A percentile compares a stretch with the other conserved stretches of the same genome.
These are phyloP conservation scores for Elaphurus davidianus DNA, from an alignment of 2,113 vertebrate species.

Conservation along the genomic window DNA sequence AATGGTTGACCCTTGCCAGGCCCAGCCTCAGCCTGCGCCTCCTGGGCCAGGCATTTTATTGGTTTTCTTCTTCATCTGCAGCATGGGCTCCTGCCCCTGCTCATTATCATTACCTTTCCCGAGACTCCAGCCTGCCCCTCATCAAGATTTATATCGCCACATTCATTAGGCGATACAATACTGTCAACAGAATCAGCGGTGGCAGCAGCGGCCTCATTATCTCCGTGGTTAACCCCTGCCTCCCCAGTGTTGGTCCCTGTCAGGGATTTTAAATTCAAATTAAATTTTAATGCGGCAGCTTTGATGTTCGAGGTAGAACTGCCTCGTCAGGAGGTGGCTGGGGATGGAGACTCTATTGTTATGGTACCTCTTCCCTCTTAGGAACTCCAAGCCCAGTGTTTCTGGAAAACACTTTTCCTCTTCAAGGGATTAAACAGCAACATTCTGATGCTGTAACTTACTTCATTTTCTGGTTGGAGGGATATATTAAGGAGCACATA, in stretches of 20 bases:
- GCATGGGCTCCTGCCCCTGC: not conserved
- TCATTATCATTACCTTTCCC: conserved; percentile 52
- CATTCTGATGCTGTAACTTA: not conserved
- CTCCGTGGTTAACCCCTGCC: conserved; percentile 71
- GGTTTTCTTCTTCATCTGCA: conserved; percentile 22
- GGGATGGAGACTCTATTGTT: conserved; percentile 21
- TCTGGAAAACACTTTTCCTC: conserved; percentile 6
- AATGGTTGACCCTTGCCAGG: rapidly evolving
- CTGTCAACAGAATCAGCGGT: conserved; percentile 71
- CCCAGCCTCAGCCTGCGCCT: not conserved
- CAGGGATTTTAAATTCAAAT: conserved; percentile 75
- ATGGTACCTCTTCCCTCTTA: not conserved
- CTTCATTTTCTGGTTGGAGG: conserved; percentile 29
- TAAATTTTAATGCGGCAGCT: conserved; percentile 70
- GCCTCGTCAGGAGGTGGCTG: conserved; percentile 52
- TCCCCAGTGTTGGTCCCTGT: conserved; percentile 57
- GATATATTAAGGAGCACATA: not conserved
- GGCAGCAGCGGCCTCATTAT: conserved; percentile 70
- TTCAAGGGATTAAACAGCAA: not conserved
- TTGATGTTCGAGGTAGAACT: conserved; percentile 68
- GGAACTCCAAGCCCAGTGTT: not conserved
- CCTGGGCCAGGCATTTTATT: not conserved
- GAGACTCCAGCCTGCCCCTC: conserved; percentile 57
- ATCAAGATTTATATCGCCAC: conserved; percentile 64
- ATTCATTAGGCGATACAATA: conserved; percentile 71